Percentiles rank a stretch among this genome's conserved stretches.
These are phyloP conservation scores for Ceratitis capitata DNA, from an alignment of 1,140 invertebrate species.

Conservation along the genomic window DNA sequence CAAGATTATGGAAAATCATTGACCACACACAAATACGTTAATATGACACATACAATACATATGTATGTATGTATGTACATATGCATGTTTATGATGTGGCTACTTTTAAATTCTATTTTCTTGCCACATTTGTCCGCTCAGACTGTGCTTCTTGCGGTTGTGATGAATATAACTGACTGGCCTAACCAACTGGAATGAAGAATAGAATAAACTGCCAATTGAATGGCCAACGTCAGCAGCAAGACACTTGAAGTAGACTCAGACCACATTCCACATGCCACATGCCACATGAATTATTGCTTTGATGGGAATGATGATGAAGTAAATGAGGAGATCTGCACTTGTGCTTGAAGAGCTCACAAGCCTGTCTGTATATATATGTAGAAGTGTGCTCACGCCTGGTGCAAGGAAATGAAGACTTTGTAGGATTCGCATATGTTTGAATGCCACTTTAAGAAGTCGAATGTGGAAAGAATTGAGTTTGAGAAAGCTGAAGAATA, in stretches of 20 bases:
- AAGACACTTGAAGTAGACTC: not conserved
- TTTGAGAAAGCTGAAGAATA: too few relatives aligned
- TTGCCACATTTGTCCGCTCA: constrained; percentile 11
- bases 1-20: not conserved
- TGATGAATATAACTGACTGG: not conserved
- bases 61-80: too few relatives aligned
- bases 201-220: not conserved
- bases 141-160: not conserved
- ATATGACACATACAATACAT: too few relatives aligned
- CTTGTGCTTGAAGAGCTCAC: not conserved
- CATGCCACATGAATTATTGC: constrained; percentile 26
- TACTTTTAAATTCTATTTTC: constrained; percentile 1
- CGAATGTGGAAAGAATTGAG: too few relatives aligned
- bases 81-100: too few relatives aligned
- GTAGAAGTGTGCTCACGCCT: not conserved
- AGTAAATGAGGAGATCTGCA: not conserved
- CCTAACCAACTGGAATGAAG: not conserved
- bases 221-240: not conserved
- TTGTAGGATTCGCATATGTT: too few relatives aligned
- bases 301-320: not conserved
- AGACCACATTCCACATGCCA: not conserved
- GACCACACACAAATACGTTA: not conserved
- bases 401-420: too few relatives aligned
- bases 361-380: not conserved
- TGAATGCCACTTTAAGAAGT: too few relatives aligned